Percentiles rank a stretch among this genome's conserved stretches.
Conservation (phyloP, 92 coral and sea anemone genomes). For the Porites lobata region DNA sequence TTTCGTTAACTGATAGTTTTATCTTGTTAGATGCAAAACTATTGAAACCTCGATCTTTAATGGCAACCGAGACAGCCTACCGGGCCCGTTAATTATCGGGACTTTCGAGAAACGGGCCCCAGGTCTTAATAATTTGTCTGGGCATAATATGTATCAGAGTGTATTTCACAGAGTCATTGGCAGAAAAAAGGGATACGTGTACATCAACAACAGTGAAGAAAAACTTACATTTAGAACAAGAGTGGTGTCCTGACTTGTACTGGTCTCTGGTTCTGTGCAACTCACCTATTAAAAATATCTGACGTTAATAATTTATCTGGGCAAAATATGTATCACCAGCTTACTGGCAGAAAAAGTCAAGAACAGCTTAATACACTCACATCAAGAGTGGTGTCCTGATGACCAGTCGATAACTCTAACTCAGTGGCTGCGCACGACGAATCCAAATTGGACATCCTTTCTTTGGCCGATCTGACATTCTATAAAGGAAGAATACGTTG, state of each 20-base stretch:
- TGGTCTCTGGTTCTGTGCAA: background rate
- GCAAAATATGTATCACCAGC: background rate
- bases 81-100: too few relatives aligned
- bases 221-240: background rate
- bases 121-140: background rate
- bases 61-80: too few relatives aligned
- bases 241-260: too few relatives aligned
- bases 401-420: slow-evolving; percentile 8
- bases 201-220: background rate
- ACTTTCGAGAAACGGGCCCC: too few relatives aligned
- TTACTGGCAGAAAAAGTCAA: slow-evolving; percentile 7
- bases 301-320: slow-evolving; percentile 3
- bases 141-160: too few relatives aligned
- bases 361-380: background rate
- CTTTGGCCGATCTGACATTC: slow-evolving; percentile 7
- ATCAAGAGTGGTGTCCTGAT: slow-evolving; percentile 1
- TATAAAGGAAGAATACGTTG: background rate
- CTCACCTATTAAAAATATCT: background rate
- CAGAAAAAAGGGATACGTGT: background rate
- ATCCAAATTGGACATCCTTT: background rate
- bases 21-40: too few relatives aligned
- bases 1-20: too few relatives aligned
- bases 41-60: too few relatives aligned
- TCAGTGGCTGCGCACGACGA: slow-evolving; percentile 1
- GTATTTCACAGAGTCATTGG: too few relatives aligned